These are phyloP conservation scores for Drosophila sp. DNA, from an alignment of 1,140 invertebrate genomes.

Conservation along the genomic window DNA sequence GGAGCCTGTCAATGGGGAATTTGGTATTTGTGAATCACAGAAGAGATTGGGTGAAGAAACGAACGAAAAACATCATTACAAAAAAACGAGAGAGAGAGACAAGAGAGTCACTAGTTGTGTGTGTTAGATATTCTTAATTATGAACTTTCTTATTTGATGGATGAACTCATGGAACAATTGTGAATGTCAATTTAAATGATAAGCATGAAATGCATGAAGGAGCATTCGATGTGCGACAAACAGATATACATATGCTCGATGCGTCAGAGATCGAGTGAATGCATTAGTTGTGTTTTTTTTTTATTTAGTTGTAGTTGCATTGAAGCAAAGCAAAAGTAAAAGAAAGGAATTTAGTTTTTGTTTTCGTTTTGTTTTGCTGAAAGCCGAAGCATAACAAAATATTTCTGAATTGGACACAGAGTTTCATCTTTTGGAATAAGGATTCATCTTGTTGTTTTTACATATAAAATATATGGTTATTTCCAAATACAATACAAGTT, in stretches of 20 bases:
- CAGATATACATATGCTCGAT: slow-evolving; percentile 35
- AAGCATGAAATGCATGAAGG: slow-evolving; percentile 49
- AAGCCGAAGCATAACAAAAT: slow-evolving; percentile 40
- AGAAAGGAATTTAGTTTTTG: slow-evolving; percentile 19
- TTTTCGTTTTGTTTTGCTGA: slow-evolving; percentile 27
- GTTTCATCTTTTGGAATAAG: slow-evolving; percentile 40
- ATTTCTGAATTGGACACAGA: slow-evolving; percentile 27
- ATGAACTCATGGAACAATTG: slow-evolving; percentile 29
- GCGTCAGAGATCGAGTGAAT: slow-evolving; percentile 57
- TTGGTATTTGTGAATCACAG: slow-evolving; percentile 60
- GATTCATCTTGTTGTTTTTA: slow-evolving; percentile 68
- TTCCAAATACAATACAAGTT: slow-evolving; percentile 29
- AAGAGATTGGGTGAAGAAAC: slow-evolving; percentile 55
- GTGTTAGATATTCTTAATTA: slow-evolving; percentile 13
- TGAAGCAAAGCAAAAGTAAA: slow-evolving; percentile 49
- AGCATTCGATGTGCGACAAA: slow-evolving; percentile 46
- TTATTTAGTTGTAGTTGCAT: slow-evolving; percentile 50
- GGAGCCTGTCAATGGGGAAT: slow-evolving; percentile 62
- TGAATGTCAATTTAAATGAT: slow-evolving; percentile 75
- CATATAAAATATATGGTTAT: slow-evolving; percentile 11
- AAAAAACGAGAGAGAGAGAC: slow-evolving; percentile 46
- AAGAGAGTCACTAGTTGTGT: slow-evolving; percentile 36
- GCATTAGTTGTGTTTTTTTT: slow-evolving; percentile 40
- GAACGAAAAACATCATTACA: slow-evolving; percentile 47
- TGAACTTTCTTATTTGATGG: slow-evolving; percentile 15